Base-by-base conservation (phyloP, 2,888 invertebrate species). In the Sphecodes monilicornis region DNA sequence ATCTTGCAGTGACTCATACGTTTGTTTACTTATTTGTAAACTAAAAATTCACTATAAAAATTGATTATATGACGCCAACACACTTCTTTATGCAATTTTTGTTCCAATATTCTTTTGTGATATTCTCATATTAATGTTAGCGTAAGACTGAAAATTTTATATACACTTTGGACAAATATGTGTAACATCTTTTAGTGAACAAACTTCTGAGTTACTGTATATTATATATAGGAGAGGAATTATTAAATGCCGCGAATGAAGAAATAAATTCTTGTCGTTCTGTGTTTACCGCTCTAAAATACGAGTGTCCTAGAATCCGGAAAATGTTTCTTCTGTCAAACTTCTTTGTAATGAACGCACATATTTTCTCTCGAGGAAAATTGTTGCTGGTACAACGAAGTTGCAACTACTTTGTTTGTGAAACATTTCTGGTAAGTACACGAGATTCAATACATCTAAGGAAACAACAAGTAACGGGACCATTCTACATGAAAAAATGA, bases 211-310 rank as follows among this genome's bases (percentile, higher is more conserved):
- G 16, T 26, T 60, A 29, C 6, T 16, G 29, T 60, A 29, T 26
- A 13, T 26, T 13, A 26, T 26, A 57, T 29, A 60, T 6, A 60
- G 2, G 1, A 16, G 11, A 16, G 4, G 29, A 57, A 29, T 57
- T 57, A 57, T 57, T 57, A 26, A 26, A 57, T 16, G 26, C 26
- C 13, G 26, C 5, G 1, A 57, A 57, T n/a, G 54, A 11, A n/a
- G 11, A 54, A 54, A n/a, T n/a, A n/a, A n/a, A n/a, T 54, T n/a
- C n/a, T 11, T 11, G 54, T 11, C n/a, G n/a, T 54, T n/a, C 11
- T n/a, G 54, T 54, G n/a, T 54, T 54, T 54, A n/a, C 11, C 54
- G n/a, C n/a, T 54, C n/a, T 54, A 54, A 54, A 54, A 54, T 54
- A 54, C 11, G 54, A 11, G 54, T n/a, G n/a, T 54, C 54, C n/a